Evolutionary conservation across 2,797 vertebrate genomes (phyloP).

Genomic region (Buceros bicornis): DNA sequence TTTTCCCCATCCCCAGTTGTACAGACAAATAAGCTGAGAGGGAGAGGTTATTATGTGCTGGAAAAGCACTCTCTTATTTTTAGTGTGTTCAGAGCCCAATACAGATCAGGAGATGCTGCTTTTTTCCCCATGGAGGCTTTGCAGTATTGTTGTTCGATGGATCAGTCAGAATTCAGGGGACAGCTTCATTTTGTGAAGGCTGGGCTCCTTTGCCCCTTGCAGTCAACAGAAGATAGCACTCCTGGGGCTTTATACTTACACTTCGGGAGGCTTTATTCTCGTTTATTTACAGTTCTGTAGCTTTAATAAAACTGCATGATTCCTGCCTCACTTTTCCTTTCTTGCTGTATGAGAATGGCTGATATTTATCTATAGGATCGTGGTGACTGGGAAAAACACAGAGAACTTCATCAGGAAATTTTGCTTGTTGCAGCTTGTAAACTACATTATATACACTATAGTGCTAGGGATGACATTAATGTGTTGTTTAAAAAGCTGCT

Average conservation of each 20-base stretch:
- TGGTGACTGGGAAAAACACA: not conserved
- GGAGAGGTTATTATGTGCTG: not conserved
- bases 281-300: not conserved
- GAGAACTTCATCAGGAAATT: not conserved
- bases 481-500: conserved; percentile 54
- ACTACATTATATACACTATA: not conserved
- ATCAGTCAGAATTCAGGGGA: not conserved
- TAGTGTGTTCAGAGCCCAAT: not conserved
- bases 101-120: not conserved
- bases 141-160: not conserved
- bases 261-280: not conserved
- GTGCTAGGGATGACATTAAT: conserved; percentile 35
- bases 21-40: not conserved
- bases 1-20: not conserved
- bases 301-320: not conserved
- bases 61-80: not conserved
- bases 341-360: not conserved
- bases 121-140: not conserved
- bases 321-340: not conserved
- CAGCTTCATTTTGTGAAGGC: not conserved
- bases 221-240: not conserved
- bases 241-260: not conserved
- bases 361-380: not conserved
- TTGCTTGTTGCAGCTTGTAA: conserved; percentile 13
- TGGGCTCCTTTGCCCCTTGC: not conserved